Evolutionary conservation across 2,888 invertebrate genomes (phyloP).

Genomic region (Pammene aurita): DNA sequence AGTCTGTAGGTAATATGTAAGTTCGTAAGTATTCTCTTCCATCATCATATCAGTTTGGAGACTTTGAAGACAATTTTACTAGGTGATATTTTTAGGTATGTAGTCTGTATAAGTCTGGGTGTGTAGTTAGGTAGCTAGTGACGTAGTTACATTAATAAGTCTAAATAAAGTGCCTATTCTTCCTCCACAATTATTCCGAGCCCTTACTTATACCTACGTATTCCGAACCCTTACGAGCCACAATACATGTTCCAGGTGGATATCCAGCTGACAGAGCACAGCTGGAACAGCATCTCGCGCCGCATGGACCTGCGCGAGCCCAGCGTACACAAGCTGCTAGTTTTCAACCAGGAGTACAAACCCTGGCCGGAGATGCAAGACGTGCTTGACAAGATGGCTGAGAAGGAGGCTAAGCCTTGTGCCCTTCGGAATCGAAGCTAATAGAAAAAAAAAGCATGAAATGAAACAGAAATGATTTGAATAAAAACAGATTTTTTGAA

Average conservation of each 20-base stretch:
- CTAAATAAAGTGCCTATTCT: too few species aligned
- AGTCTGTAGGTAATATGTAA: too few species aligned
- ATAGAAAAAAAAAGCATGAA: neutral
- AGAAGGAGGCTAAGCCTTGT: constrained; percentile 7
- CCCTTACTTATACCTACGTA: too few species aligned
- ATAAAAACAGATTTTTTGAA: neutral
- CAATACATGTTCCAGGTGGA: constrained; percentile 12
- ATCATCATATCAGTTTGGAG: too few species aligned
- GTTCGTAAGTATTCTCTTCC: too few species aligned
- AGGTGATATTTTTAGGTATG: too few species aligned
- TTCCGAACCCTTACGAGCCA: too few species aligned
- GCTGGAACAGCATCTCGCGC: constrained; percentile 36
- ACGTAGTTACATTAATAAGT: too few species aligned
- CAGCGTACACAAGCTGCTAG: constrained; percentile 3
- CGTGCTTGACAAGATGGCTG: constrained; percentile 22
- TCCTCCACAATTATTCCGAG: too few species aligned
- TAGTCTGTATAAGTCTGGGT: too few species aligned
- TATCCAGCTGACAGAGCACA: constrained; percentile 26
- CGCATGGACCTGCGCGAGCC: constrained; percentile 37
- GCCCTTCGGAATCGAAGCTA: neutral
- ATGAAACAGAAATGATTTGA: neutral
- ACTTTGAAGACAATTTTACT: too few species aligned
- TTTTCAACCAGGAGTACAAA: constrained; percentile 12
- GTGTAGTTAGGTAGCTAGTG: too few species aligned
- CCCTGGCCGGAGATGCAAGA: constrained; percentile 20